Base-by-base conservation (phyloP, 2,113 vertebrate genomes). In the Zeus faber region DNA sequence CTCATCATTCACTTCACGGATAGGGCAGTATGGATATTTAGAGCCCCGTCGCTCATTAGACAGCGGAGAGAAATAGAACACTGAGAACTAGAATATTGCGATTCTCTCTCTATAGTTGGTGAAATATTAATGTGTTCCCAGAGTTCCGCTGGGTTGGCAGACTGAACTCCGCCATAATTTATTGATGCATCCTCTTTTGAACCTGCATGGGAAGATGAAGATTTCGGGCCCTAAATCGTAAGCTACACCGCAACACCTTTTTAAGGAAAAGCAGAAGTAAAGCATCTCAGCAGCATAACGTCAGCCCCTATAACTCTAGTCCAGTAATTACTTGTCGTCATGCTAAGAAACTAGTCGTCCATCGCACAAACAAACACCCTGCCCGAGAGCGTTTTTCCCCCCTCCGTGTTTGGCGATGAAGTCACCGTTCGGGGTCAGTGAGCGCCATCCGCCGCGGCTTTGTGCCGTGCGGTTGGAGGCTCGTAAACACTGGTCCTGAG, bases 1-100 rank as follows among this genome's bases (percentile, higher is more conserved):
- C 72, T 83, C 69, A 74, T 81, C 65, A 79, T 79, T 78, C 77
- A 65, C 62, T 14, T 57, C 51, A 60, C 54, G 54, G 72, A 66
- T 51, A 74, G 58, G 73, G 72, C 48, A 31, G 41, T 37, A 23
- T 21, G 43, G 59, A 75, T 67, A 56, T 58, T 59, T 74, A 73
- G 26, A 53, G 51, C 49, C 65, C 66, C 29, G 6, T 25, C 43
- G 54, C 55, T 62, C 58, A 63, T 78, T 57, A 70, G 48, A 65
- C 52, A 63, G 64, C 43, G 57, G 70, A 59, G 65, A 37, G 6
- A 48, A 59, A 46, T 29, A 48, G 50, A 57, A 51, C 41, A 53
- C 1, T 0, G 43, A 20, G 1, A 9, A 27, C 40, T 71, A 65
- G 23, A 3, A n/a, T n/a, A n/a, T n/a, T n/a, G n/a, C n/a, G n/a